phyloP scores from a whole-genome alignment of 1,140 invertebrate species.

The Brachionus asplanchnoidis region DNA sequence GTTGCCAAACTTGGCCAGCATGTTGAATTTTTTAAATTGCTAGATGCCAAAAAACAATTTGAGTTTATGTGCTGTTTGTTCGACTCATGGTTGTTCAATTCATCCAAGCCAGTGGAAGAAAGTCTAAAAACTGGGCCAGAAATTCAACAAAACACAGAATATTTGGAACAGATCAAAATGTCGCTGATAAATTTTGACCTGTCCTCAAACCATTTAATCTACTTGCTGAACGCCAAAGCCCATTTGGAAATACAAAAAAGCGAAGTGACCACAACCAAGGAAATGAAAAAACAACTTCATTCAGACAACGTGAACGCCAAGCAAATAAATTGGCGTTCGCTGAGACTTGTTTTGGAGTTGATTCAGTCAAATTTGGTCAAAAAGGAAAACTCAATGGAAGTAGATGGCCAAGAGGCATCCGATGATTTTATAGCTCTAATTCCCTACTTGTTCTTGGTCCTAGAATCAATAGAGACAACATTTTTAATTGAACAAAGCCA shows the following conservation, averaged over 20 bases:
- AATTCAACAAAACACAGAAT: background rate
- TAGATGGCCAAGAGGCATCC: background rate
- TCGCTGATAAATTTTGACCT: background rate
- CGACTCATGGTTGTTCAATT: background rate
- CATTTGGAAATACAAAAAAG: conserved; percentile 12
- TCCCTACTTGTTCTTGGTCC: background rate
- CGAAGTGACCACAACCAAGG: background rate
- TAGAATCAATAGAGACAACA: conserved; percentile 2
- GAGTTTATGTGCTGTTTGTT: conserved; percentile 7
- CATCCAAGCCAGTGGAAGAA: background rate
- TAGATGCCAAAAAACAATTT: conserved; percentile 3
- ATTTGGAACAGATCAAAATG: background rate
- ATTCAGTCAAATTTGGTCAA: background rate
- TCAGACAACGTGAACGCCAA: background rate
- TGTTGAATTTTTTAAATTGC: background rate
- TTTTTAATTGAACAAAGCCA: background rate
- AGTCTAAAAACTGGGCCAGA: background rate
- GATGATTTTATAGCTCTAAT: conserved; percentile 7
- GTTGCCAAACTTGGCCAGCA: background rate
- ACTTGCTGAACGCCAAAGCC: background rate
- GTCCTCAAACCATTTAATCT: background rate
- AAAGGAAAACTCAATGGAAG: background rate
- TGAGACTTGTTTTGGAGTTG: background rate
- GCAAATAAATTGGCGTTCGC: background rate
- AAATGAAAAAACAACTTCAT: conserved; percentile 31